A percentile compares a stretch with the other conserved stretches of the same genome.
Evolutionary conservation across 2,113 vertebrate species (phyloP).

Genomic region (Pluvianellus socialis): DNA sequence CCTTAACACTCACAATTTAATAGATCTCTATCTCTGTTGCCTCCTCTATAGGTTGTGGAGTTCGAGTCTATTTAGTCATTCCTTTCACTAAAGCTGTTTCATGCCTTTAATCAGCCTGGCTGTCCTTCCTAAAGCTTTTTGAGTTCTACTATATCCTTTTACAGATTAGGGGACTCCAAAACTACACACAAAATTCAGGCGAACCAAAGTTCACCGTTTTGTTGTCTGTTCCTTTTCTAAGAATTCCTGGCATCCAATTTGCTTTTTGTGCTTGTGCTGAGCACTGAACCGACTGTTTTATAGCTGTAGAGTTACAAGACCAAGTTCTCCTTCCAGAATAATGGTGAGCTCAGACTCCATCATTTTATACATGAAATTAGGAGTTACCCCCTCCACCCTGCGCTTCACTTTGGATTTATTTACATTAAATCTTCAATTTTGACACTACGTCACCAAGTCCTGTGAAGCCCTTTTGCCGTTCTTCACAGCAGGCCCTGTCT

Average conservation of each 20-base stretch:
- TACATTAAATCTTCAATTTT: not conserved
- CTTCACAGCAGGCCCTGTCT: not conserved
- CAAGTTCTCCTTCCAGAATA: not conserved
- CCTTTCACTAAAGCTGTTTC: constrained; percentile 5
- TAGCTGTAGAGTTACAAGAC: not conserved
- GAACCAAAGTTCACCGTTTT: not conserved
- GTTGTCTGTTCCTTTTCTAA: not conserved
- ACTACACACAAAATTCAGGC: not conserved
- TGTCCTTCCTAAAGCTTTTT: not conserved
- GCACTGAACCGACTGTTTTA: not conserved
- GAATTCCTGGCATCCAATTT: not conserved
- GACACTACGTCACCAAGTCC: not conserved
- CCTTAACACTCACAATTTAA: not conserved
- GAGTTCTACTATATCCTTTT: not conserved
- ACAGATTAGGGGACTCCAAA: not conserved
- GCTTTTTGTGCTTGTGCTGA: not conserved
- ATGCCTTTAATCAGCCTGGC: not conserved
- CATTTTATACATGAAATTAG: not conserved
- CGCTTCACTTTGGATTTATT: not conserved
- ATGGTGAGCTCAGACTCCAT: not conserved
- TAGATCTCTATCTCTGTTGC: constrained; percentile 3
- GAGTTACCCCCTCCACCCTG: not conserved
- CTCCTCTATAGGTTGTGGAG: not conserved
- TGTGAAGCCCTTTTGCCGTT: not conserved
- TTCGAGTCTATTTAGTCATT: not conserved